Evolutionary conservation across 2,888 invertebrate species (phyloP), one percentile per base, ranked within the genome.

Genomic region (Brenthis daphne): DNA sequence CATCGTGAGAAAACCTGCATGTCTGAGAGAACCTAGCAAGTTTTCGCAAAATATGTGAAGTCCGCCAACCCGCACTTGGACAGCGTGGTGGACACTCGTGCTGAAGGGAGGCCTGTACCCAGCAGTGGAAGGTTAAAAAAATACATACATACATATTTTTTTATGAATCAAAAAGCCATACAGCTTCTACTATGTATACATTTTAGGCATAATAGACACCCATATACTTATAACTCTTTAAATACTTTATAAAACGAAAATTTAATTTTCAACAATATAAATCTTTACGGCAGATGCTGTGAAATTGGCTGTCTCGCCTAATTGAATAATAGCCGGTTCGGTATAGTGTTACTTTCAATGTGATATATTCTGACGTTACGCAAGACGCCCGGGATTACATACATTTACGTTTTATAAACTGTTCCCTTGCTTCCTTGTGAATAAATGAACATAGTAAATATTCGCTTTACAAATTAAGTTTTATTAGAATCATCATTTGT

Each of bases 241-340:
- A 2, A 13, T 8, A 60, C 29, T n/a, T n/a, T 5, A 51, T 57
- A 20, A 13, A 57, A 65, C 57, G 6, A 58, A 67, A 57, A 63
- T 63, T 73, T 55, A 68, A 69, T 70, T 73, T 67, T 24, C 54
- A 67, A 60, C 67, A 58, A 73, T 67, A 69, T 73, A 73, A 69
- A 73, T 69, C 69, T 73, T 57, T 47, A 67, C 67, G 63, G 69
- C 69, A 73, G 73, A 70, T 70, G 73, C 69, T 72, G 57, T 70
- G 65, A 73, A 73, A 69, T 71, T 71, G 70, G 65, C 53, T 73
- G 73, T 73, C 73, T 67, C 70, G 57, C 20, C 57, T 70, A 73
- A 73, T 70, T 73, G 70, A 73, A 73, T 73, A 73, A 73, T 73
- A 70, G 70, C 68, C 77, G 79, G 82, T 85, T 84, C 82, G 82